These are phyloP conservation scores for Eurypyga helias DNA, from an alignment of 2,113 vertebrate species.

Conservation along the genomic window DNA sequence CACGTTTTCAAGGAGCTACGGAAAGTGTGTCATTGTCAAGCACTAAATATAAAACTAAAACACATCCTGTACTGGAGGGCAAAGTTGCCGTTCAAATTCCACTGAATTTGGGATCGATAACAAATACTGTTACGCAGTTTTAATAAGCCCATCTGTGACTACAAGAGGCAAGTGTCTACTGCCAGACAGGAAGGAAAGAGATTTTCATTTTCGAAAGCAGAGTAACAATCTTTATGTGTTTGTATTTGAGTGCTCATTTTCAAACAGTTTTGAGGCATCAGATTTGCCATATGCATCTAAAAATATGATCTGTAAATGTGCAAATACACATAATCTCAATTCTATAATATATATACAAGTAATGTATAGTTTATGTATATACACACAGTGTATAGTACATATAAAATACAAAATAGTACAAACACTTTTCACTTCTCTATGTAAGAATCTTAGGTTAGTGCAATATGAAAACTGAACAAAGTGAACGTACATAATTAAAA, in stretches of 20 bases:
- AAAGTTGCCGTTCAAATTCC: background rate
- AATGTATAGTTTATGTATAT: no score
- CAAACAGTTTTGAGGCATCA: background rate
- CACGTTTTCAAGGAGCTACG: accelerated
- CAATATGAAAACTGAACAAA: background rate
- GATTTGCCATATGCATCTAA: background rate
- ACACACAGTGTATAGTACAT: no score
- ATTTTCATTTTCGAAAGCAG: background rate
- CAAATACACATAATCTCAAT: background rate
- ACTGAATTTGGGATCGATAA: background rate
- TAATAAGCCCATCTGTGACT: background rate
- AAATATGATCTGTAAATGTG: accelerated
- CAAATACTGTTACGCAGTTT: accelerated
- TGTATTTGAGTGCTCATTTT: background rate
- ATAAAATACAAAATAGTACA: no score
- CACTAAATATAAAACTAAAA: background rate
- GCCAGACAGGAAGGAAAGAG: background rate
- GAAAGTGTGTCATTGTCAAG: background rate
- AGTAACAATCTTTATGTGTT: background rate
- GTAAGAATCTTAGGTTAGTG: background rate
- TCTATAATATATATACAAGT: no score
- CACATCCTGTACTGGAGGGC: background rate
- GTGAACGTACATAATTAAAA: background rate
- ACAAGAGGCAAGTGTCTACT: background rate
- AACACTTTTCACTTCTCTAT: background rate